A percentile compares a stretch with the other conserved stretches of the same genome.
These are phyloP conservation scores for Hephaestus fuliginosus DNA, from an alignment of 2,797 vertebrate species.

Conservation along the genomic window DNA sequence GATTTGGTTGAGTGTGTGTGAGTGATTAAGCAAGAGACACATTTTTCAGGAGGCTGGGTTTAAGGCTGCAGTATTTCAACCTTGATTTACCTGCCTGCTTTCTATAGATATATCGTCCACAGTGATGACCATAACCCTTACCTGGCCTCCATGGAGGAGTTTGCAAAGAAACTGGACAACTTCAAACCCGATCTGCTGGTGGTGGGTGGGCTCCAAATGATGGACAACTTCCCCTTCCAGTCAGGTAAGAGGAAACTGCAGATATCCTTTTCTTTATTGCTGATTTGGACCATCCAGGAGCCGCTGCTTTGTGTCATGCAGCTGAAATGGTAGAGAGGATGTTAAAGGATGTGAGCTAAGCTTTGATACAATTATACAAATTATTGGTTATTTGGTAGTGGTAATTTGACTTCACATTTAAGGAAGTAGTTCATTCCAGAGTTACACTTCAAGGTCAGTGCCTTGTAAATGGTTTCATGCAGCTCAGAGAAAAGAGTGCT, in stretches of 20 bases:
- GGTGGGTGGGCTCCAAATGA: conserved; percentile 91
- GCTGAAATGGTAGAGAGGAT: neutral
- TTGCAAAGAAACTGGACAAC: conserved; percentile 81
- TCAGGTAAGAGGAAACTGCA: conserved; percentile 70
- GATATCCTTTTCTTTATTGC: neutral
- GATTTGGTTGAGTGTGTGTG: neutral
- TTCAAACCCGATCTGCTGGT: conserved; percentile 88
- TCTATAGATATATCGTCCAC: conserved; percentile 88
- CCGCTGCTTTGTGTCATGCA: neutral
- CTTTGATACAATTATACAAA: neutral
- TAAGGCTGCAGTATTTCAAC: neutral
- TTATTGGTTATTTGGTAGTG: neutral
- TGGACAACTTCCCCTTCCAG: conserved; percentile 91
- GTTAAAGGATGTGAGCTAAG: too few relatives aligned
- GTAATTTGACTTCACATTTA: neutral
- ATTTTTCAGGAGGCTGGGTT: neutral
- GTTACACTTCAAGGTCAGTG: neutral
- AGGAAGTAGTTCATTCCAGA: neutral
- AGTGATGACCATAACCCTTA: conserved; percentile 90
- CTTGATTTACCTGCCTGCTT: conserved; percentile 9
- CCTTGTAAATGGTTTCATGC: neutral
- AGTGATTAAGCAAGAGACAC: neutral
- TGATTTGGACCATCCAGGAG: neutral
- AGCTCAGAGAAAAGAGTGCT: neutral
- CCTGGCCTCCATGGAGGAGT: conserved; percentile 87